Conservation (phyloP, 92 coral and sea anemone species). For the Montipora capitata region DNA sequence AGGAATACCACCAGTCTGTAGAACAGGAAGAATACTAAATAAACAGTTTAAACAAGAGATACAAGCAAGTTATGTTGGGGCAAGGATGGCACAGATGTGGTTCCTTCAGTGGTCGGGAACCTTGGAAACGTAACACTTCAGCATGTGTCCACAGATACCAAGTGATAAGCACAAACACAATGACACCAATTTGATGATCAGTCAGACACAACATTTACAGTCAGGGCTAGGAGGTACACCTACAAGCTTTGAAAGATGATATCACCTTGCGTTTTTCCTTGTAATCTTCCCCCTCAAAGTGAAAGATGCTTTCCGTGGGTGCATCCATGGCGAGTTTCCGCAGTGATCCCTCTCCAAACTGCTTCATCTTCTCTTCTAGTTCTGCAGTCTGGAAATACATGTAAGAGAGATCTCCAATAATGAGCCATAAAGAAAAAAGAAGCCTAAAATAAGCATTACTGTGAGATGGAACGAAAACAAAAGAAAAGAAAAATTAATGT, state of each 20-base stretch:
- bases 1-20: slow-evolving; percentile 89
- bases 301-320: slow-evolving; percentile 97
- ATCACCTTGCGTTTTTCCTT: slow-evolving; percentile 98
- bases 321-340: slow-evolving; percentile 96
- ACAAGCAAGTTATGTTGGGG: background rate
- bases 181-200: too few relatives aligned
- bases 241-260: too few relatives aligned
- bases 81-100: too few relatives aligned
- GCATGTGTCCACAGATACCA: too few relatives aligned
- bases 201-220: too few relatives aligned
- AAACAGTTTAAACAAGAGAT: background rate
- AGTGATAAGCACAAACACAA: too few relatives aligned
- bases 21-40: background rate
- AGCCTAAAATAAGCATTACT: background rate
- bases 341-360: slow-evolving; percentile 97
- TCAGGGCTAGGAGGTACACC: too few relatives aligned
- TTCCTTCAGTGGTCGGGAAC: too few relatives aligned
- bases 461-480: background rate
- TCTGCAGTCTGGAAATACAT: slow-evolving; percentile 85
- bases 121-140: too few relatives aligned
- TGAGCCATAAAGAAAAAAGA: background rate
- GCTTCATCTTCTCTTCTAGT: slow-evolving; percentile 98
- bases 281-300: slow-evolving; percentile 99
- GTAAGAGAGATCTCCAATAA: background rate
- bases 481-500: too few relatives aligned